Base-by-base conservation (phyloP, 2,888 invertebrate genomes). In the Flexamia atlantica region DNA sequence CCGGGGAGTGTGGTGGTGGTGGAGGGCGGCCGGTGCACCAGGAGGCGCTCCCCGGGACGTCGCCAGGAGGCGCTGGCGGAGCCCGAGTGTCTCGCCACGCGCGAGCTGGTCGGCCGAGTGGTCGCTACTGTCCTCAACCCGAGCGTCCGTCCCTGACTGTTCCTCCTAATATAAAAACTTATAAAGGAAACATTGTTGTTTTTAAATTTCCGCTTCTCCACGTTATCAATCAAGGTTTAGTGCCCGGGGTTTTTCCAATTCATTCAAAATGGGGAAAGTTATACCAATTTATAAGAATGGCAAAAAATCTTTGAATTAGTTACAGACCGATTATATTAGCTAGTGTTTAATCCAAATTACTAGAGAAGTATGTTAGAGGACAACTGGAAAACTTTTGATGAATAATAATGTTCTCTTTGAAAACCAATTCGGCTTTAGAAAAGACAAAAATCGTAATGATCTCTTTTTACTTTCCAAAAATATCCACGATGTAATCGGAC, bases 221-320 rank as follows among this genome's bases (percentile, higher is more conserved):
- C 14, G 30, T 68, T 9, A 32, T 68, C 4, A 68, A 68, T n/a
- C 17, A 2, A 4, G 23, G 53, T 53, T 23, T 68, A 4, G 17
- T 17, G 2, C 5, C 28, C 5, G 68, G 68, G 4, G n/a, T 30
- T 2, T 68, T 68, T 32, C 68, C 68, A 32, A 32, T 17, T 68
- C 30, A 17, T 68, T 68, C 2, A 68, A 30, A 30, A 17, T 32
- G 28, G 32, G 68, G 3, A 68, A 68, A 68, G 17, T 68, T 20
- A 68, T 68, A 10, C 68, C 68, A 68, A 68, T 68, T 2, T 32
- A 68, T 30, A 68, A 68, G 14, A 17, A 17, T 7, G 70, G 70
- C 70, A 9, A 70, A 23, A 70, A 70, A 36, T 20, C 40, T 40
- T 10, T 70, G 20, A 7, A 17, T 70, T 1, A 70, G 70, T 40